Base-by-base conservation (phyloP, 2,888 invertebrate genomes). In the Nomada goodeniana region DNA sequence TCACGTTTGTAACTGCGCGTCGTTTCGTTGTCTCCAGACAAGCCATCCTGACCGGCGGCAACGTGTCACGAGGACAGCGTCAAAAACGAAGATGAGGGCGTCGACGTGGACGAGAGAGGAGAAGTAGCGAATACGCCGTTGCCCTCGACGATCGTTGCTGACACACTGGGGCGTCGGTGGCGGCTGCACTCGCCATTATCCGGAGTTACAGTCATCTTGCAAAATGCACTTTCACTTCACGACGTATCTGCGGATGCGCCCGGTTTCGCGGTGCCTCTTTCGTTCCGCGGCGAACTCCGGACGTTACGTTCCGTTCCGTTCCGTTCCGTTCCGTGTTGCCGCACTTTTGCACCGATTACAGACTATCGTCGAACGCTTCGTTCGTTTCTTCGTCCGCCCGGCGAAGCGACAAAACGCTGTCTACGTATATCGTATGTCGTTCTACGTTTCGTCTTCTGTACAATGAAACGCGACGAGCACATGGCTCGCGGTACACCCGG, bases 141-240 rank as follows among this genome's bases (percentile, higher is more conserved):
- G 76, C 44, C 65, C 60, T 57, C 76, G 71, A 2, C 73, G 86
- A 74, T 82, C 63, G 86, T 82, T 82, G 76, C 76, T 69, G 77
- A 73, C 79, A 60, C 76, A 81, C 84, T 78, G 82, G 68, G 71
- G 50, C 76, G 75, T 83, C 85, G 84, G 74, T 64, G 73, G 64
- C 85, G 71, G 65, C 73, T 82, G 71, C 79, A 68, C 77, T 76
- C 70, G 71, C 77, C 83, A 76, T 86, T 88, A 87, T 82, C 78
- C 86, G 61, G 71, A 53, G 86, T 84, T 83, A 80, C 86, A 83
- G 76, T 88, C 88, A 87, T 88, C 84, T 84, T 88, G 81, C 86
- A 87, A 88, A 88, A 88, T 77, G 80, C 82, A 88, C 88, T 88
- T 88, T 88, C 88, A 88, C 88, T 88, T 83, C 81, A 82, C 82